A percentile compares a stretch with the other conserved stretches of the same genome.
Conservation (phyloP, 2,888 invertebrate species). For the Thysanoteuthis rhombus region DNA sequence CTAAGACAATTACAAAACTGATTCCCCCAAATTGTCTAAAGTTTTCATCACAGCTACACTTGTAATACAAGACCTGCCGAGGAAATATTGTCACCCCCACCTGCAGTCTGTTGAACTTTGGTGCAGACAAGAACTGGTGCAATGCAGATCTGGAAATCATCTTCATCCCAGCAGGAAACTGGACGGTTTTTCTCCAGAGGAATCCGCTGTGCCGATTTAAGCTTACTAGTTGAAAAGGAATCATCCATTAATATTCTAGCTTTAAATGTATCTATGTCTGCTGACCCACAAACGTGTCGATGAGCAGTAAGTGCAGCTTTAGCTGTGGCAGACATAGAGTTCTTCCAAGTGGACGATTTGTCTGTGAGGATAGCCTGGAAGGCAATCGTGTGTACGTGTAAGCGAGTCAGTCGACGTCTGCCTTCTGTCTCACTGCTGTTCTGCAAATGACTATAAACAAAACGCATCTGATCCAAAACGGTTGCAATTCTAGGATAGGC, state of each 20-base stretch:
- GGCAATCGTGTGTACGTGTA: constrained; percentile 88
- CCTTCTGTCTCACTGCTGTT: constrained; percentile 59
- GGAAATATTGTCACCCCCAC: constrained; percentile 88
- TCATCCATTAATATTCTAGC: constrained; percentile 81
- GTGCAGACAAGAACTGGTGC: constrained; percentile 87
- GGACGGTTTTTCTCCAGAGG: constrained; percentile 78
- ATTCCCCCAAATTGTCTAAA: no score
- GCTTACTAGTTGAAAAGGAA: constrained; percentile 80
- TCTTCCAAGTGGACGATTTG: constrained; percentile 77
- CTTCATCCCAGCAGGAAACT: constrained; percentile 84
- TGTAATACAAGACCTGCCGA: constrained; percentile 81
- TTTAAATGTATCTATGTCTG: constrained; percentile 71
- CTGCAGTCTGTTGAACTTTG: constrained; percentile 82
- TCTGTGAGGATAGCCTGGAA: constrained; percentile 84
- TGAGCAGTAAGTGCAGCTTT: constrained; percentile 85
- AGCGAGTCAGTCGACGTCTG: constrained; percentile 76
- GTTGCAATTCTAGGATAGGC: constrained; percentile 83
- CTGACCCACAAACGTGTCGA: constrained; percentile 81
- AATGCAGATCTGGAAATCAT: constrained; percentile 77
- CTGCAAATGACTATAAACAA: constrained; percentile 71
- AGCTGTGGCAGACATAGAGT: constrained; percentile 81
- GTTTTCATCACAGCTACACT: constrained; percentile 44
- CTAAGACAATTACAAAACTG: no score
- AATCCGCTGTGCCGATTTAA: constrained; percentile 71
- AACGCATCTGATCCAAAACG: constrained; percentile 83